phyloP scores from a whole-genome alignment of 1,140 invertebrate species.

The Aphis craccivora region DNA sequence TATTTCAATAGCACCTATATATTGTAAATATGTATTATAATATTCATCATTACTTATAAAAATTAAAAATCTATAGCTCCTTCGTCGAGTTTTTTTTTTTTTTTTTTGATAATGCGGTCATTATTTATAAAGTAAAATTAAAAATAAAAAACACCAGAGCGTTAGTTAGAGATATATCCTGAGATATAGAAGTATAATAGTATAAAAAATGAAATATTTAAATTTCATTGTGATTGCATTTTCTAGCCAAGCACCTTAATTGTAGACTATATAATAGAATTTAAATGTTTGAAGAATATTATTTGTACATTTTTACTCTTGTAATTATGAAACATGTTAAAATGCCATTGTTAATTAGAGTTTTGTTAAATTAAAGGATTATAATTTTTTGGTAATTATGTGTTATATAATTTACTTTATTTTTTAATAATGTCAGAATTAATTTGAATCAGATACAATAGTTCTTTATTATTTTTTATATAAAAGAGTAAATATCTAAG shows the following conservation, averaged over 20 bases:
- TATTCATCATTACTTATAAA: no score
- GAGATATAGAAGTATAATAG: no score
- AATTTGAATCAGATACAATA: no score
- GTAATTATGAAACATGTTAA: not conserved
- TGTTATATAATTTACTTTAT: no score
- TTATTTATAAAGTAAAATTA: not conserved
- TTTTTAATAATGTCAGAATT: no score
- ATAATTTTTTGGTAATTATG: no score
- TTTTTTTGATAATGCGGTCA: not conserved
- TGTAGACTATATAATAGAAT: not conserved
- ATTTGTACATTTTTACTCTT: no score
- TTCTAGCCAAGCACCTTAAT: not conserved
- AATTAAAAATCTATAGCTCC: not conserved
- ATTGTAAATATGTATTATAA: no score
- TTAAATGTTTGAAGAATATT: not conserved
- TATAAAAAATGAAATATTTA: not conserved
- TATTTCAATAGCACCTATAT: no score
- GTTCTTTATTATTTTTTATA: no score
- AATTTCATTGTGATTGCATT: not conserved
- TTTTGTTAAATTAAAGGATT: no score
- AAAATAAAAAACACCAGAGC: not conserved
- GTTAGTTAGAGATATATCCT: not conserved
- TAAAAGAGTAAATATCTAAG: no score
- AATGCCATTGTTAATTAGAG: not conserved
- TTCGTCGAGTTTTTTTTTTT: not conserved